Evolutionary conservation across 1,140 invertebrate genomes (phyloP).

Genomic region (Drosophila kanapiae): DNA sequence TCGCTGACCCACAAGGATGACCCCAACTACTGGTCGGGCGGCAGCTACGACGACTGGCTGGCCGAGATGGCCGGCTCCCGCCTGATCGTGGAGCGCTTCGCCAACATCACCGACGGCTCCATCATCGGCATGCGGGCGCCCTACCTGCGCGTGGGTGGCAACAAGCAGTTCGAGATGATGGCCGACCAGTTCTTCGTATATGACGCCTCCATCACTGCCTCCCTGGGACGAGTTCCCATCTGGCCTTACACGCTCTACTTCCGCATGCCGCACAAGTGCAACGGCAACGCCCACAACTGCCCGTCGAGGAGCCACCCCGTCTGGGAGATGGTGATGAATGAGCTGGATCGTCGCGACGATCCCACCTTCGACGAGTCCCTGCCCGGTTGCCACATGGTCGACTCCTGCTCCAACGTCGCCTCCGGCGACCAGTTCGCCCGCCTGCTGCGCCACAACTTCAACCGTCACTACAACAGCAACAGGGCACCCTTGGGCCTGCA

Average conservation of each 20-base stretch:
- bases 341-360: constrained; percentile 95
- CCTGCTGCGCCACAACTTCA: constrained; percentile 96
- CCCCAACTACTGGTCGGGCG: constrained; percentile 94
- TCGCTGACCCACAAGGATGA: constrained; percentile 97
- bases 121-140: constrained; percentile 96
- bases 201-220: constrained; percentile 96
- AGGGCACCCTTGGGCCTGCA: constrained; percentile 96
- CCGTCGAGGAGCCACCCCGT: constrained; percentile 95
- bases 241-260: constrained; percentile 98
- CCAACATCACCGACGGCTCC: constrained; percentile 95
- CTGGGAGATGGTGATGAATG: constrained; percentile 99
- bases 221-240: constrained; percentile 94
- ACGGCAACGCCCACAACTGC: constrained; percentile 96
- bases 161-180: constrained; percentile 98
- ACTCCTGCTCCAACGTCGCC: constrained; percentile 96
- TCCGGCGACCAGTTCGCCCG: constrained; percentile 94
- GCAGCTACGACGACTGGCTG: constrained; percentile 95
- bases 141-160: constrained; percentile 95
- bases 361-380: constrained; percentile 95
- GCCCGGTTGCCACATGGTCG: constrained; percentile 97
- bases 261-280: constrained; percentile 97
- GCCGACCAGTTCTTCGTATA: constrained; percentile 97
- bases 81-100: constrained; percentile 94
- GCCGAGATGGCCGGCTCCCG: constrained; percentile 98
- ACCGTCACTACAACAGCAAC: constrained; percentile 96